A percentile compares a stretch with the other conserved stretches of the same genome.
phyloP scores from a whole-genome alignment of 2,113 vertebrate species.

The Aphelocoma coerulescens region DNA sequence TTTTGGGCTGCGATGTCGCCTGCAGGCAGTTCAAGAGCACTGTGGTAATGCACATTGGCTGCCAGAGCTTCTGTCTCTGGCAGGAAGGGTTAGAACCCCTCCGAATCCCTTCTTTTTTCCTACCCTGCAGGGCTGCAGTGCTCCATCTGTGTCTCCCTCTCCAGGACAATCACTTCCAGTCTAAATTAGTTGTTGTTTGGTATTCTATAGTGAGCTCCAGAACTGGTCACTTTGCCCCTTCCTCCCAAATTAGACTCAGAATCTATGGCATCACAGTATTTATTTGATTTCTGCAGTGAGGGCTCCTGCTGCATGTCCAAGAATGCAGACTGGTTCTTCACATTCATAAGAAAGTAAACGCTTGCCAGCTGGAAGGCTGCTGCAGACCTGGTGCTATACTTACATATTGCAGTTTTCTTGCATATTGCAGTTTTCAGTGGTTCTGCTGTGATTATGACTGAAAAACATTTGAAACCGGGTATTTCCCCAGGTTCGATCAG shows the following conservation, averaged over 20 bases:
- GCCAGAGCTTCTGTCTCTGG: neutral
- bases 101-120: neutral
- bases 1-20: accelerated
- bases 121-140: neutral
- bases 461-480: neutral
- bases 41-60: neutral
- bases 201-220: neutral
- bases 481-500: neutral
- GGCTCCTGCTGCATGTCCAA: neutral
- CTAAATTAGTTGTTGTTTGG: neutral
- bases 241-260: neutral
- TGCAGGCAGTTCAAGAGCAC: neutral
- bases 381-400: neutral
- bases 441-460: neutral
- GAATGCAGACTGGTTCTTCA: neutral
- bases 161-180: neutral
- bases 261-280: neutral
- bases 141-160: neutral
- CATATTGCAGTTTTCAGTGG: neutral
- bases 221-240: neutral
- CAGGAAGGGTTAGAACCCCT: neutral
- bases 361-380: neutral
- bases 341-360: neutral
- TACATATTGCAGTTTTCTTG: neutral
- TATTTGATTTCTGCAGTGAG: neutral